Evolutionary conservation across 2,888 invertebrate genomes (phyloP).

Genomic region (Drosophila tanythrix): DNA sequence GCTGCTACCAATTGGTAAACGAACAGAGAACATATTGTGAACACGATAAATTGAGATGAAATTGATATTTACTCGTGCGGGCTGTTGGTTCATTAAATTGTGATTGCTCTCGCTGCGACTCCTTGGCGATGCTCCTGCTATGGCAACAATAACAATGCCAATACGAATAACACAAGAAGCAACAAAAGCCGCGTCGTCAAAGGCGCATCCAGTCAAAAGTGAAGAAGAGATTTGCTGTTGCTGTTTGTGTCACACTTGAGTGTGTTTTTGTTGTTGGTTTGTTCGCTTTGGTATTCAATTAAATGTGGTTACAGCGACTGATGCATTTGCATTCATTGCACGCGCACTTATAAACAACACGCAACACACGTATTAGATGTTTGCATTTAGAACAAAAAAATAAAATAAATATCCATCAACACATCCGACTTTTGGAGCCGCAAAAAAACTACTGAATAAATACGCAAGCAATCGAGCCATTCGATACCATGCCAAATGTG

Average conservation of each 20-base stretch:
- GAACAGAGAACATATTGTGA: conserved; percentile 20
- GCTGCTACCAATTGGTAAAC: conserved; percentile 18
- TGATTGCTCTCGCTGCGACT: conserved; percentile 9
- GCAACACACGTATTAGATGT: conserved; percentile 54
- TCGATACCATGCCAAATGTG: conserved; percentile 42
- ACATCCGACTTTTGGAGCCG: conserved; percentile 64
- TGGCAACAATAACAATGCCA: conserved; percentile 20
- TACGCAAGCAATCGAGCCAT: conserved; percentile 44
- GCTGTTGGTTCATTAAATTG: conserved; percentile 36
- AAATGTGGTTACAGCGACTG: conserved; percentile 11
- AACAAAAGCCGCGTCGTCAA: conserved; percentile 27
- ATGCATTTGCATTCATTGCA: conserved; percentile 33
- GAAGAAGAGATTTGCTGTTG: conserved; percentile 1
- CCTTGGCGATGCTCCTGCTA: conserved; percentile 3
- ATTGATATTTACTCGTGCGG: conserved; percentile 53
- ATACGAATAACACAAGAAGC: neutral
- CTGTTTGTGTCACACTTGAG: conserved; percentile 6
- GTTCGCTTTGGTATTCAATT: conserved; percentile 34
- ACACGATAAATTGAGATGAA: conserved; percentile 25
- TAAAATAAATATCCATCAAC: conserved; percentile 53
- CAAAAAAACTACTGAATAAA: conserved; percentile 66
- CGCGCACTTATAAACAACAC: conserved; percentile 62
- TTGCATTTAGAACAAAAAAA: conserved; percentile 54
- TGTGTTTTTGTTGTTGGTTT: conserved; percentile 9
- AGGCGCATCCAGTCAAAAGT: conserved; percentile 27